phyloP scores from a whole-genome alignment of 1,140 invertebrate species.

The Orius laevigatus region DNA sequence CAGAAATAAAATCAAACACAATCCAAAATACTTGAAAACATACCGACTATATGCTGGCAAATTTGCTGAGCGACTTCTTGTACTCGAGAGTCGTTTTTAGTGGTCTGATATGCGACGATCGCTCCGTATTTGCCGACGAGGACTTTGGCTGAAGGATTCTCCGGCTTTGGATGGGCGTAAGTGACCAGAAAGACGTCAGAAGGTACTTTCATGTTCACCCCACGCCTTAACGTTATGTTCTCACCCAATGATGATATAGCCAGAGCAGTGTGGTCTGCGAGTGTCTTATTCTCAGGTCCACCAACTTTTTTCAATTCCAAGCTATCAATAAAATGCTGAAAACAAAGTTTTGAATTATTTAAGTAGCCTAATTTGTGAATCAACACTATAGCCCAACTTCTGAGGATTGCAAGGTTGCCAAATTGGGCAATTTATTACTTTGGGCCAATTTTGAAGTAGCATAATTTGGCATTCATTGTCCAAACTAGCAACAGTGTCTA shows the following conservation, averaged over 20 bases:
- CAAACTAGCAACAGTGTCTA: too few relatives aligned
- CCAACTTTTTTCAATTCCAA: conserved; percentile 46
- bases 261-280: conserved; percentile 65
- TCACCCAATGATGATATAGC: conserved; percentile 75
- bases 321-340: conserved; percentile 43
- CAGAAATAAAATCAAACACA: conserved; percentile 15
- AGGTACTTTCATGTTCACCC: conserved; percentile 49
- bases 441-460: too few relatives aligned
- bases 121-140: conserved; percentile 68
- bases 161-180: conserved; percentile 52
- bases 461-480: too few relatives aligned
- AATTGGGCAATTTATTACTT: too few relatives aligned
- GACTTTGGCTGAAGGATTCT: conserved; percentile 30
- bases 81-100: conserved; percentile 22
- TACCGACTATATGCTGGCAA: conserved; percentile 81
- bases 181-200: conserved; percentile 39
- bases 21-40: conserved; percentile 9
- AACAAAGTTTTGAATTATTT: too few relatives aligned
- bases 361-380: too few relatives aligned
- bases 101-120: conserved; percentile 45
- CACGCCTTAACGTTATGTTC: conserved; percentile 66
- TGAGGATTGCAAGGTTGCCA: too few relatives aligned
- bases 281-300: conserved; percentile 42
- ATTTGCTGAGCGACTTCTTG: conserved; percentile 47
- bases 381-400: too few relatives aligned